phyloP scores from a whole-genome alignment of 2,113 vertebrate species.

The Onychorhynchus coronatus region DNA sequence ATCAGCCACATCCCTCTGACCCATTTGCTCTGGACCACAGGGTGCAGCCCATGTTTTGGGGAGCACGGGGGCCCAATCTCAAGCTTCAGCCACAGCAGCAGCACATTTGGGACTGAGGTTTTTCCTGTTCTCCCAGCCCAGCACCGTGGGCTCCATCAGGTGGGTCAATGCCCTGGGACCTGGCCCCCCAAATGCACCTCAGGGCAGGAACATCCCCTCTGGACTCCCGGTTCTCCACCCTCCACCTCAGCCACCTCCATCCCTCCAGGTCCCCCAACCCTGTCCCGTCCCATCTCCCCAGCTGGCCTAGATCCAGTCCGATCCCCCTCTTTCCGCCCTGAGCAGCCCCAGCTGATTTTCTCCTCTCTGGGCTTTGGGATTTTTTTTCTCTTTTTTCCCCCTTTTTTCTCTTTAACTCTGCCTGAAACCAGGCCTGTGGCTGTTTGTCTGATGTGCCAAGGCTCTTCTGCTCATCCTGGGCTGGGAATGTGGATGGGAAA shows the following conservation, averaged over 20 bases:
- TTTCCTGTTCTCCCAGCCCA: background rate
- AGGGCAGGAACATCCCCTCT: background rate
- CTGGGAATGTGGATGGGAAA: background rate
- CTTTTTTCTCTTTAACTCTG: background rate
- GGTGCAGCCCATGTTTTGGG: background rate
- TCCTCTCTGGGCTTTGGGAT: background rate
- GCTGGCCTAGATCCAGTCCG: background rate
- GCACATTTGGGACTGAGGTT: background rate
- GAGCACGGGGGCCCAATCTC: fast-evolving
- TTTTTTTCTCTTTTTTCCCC: fast-evolving
- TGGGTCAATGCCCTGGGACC: background rate
- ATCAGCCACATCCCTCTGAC: background rate
- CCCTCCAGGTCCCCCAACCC: background rate
- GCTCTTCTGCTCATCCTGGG: background rate
- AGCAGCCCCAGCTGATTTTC: background rate
- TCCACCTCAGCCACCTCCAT: background rate
- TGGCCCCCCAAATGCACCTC: background rate
- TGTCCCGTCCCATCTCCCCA: background rate
- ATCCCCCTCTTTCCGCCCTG: background rate
- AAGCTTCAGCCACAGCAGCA: background rate
- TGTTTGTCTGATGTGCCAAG: background rate
- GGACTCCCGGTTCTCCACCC: fast-evolving
- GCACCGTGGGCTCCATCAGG: background rate
- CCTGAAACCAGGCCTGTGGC: too few species aligned
- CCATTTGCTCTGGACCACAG: fast-evolving